phyloP scores from a whole-genome alignment of 2,888 invertebrate species.

The Agrilus cyanescens region DNA sequence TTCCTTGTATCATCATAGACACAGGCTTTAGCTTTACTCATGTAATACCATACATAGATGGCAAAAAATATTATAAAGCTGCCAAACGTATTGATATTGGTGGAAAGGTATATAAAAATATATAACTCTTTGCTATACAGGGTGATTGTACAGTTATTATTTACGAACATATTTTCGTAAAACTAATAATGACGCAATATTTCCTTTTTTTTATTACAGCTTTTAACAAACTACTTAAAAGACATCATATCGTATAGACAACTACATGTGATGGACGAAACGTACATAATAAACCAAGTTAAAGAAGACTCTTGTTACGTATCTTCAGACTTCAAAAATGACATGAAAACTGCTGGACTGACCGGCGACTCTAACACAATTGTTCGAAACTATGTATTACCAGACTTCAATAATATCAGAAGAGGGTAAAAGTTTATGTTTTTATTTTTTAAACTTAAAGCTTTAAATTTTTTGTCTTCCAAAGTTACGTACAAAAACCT shows the following conservation, averaged over 20 bases:
- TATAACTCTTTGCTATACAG: neutral
- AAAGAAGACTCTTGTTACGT: conserved; percentile 98
- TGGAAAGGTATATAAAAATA: conserved; percentile 58
- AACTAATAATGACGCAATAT: too few species aligned
- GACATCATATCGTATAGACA: conserved; percentile 94
- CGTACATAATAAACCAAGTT: conserved; percentile 94
- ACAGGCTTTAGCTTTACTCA: conserved; percentile 94
- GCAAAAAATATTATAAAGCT: conserved; percentile 46
- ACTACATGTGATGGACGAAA: conserved; percentile 97
- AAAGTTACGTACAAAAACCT: conserved; percentile 25
- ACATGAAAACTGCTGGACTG: conserved; percentile 58
- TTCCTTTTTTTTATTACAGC: conserved; percentile 10
- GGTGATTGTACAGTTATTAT: too few species aligned
- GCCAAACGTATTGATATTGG: conserved; percentile 85
- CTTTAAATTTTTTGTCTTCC: neutral
- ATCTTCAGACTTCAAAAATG: conserved; percentile 66
- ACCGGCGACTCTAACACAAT: conserved; percentile 56
- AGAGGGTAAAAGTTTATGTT: conserved; percentile 50
- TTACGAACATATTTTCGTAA: too few species aligned
- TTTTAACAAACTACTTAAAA: conserved; percentile 91
- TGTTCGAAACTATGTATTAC: conserved; percentile 83
- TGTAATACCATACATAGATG: conserved; percentile 78
- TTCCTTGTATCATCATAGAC: conserved; percentile 64
- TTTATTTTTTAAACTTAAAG: neutral
- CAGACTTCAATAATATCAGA: conserved; percentile 85